Conservation (phyloP, 1,140 invertebrate genomes). For the Asbolus verrucosus region DNA sequence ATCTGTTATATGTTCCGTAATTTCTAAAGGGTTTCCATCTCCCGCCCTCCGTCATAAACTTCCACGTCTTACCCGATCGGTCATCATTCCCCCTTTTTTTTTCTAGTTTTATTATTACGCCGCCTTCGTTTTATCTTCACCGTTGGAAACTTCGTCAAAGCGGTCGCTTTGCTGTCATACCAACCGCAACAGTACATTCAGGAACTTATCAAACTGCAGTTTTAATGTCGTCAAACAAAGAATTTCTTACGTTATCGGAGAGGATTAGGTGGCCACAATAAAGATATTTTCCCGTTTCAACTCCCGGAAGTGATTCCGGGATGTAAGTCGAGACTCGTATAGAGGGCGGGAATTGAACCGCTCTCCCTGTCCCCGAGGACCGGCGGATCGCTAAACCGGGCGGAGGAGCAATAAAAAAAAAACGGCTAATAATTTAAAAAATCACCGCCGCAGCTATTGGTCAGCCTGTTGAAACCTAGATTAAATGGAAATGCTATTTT, state of each 20-base stretch:
- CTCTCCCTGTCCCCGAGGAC: too few species aligned
- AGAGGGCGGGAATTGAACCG: too few species aligned
- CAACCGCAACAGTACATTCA: too few species aligned
- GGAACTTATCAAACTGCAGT: too few species aligned
- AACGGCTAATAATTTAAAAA: neutral
- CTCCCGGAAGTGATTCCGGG: neutral
- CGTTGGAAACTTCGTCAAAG: too few species aligned
- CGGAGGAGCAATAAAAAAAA: too few species aligned
- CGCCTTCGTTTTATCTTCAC: too few species aligned
- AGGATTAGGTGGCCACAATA: neutral
- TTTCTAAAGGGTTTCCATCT: slow-evolving; percentile 10
- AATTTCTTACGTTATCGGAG: neutral
- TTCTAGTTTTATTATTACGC: neutral
- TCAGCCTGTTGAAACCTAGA: slow-evolving; percentile 8
- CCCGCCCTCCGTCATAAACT: slow-evolving; percentile 27
- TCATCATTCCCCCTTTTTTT: neutral
- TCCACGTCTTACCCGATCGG: neutral
- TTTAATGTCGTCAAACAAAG: too few species aligned
- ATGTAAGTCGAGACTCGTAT: too few species aligned
- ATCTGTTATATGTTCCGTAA: slow-evolving; percentile 34
- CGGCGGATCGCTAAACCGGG: too few species aligned
- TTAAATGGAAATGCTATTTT: slow-evolving; percentile 21
- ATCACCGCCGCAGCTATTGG: neutral
- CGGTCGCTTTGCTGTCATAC: too few species aligned
- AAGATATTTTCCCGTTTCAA: slow-evolving; percentile 6